Evolutionary conservation across 1,140 invertebrate species (phyloP), one percentile per base, ranked within the genome.

Genomic region (Leucophenga varia): DNA sequence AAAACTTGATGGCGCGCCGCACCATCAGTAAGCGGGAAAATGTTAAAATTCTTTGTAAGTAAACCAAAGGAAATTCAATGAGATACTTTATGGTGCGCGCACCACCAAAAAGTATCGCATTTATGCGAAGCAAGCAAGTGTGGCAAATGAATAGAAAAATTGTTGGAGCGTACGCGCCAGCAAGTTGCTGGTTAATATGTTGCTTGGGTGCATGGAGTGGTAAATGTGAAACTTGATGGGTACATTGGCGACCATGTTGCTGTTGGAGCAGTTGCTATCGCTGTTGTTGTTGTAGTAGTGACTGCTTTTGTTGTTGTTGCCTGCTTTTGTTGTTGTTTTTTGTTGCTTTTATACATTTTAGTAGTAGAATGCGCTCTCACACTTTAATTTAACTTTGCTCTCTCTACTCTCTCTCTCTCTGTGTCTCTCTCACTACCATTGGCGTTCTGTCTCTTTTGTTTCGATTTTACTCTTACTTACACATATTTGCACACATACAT

Each of bases 1-100:
- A 30, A 61, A 45, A 69, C 70, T 74, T 74, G 56, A 47, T 74
- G 71, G 71, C 8, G 71, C 71, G 55, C 17, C 54, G 65, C 67
- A 10, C 71, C 64, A 65, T 37, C 52, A 74, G 64, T 54, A 59
- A 30, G 21, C 12, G 3, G n/a, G 25, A 54, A 65, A 70, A 52
- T 52, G 53, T 53, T 45, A 39, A 55, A 55, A 50, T 58, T 55
- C 41, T 43, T 34, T 42, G 7, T 30, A 61, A 48, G 54, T 45
- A 40, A 37, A 13, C 45, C 43, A 53, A 45, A 58, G 57, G 54
- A 50, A 48, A 55, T 67, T 45, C 51, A 63, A 60, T 47, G 36
- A 32, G 43, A 42, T 64, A 70, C 59, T 72, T 72, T 64, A 68
- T 74, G 65, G 71, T 52, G 58, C 71, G 61, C 12, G 32, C 42